phyloP scores from a whole-genome alignment of 2,888 invertebrate species.

The Drosophila formosana region DNA sequence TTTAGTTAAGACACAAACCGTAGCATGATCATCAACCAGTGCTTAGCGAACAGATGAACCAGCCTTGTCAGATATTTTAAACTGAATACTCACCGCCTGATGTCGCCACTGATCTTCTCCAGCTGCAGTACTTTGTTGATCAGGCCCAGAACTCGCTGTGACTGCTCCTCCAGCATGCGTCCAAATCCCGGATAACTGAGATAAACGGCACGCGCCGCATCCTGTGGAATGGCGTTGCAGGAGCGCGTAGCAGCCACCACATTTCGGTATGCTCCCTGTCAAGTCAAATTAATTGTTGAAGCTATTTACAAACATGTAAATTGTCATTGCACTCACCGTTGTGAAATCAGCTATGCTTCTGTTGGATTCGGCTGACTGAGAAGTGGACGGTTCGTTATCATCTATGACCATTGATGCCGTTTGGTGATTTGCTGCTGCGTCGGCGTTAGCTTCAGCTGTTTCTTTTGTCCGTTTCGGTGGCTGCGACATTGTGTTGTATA shows the following conservation, averaged over 20 bases:
- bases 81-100: slow-evolving; percentile 73
- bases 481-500: slow-evolving; percentile 46
- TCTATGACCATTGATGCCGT: slow-evolving; percentile 1
- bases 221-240: slow-evolving; percentile 90
- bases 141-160: slow-evolving; percentile 88
- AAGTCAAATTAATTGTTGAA: background rate
- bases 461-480: slow-evolving; percentile 46
- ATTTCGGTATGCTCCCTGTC: slow-evolving; percentile 87
- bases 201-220: slow-evolving; percentile 90
- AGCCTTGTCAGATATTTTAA: too few species aligned
- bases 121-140: slow-evolving; percentile 87
- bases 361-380: slow-evolving; percentile 16
- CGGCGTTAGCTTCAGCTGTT: background rate
- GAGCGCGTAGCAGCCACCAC: slow-evolving; percentile 89
- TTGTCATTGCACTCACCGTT: slow-evolving; percentile 64
- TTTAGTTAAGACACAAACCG: background rate
- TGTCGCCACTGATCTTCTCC: slow-evolving; percentile 86
- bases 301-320: background rate
- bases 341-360: slow-evolving; percentile 71
- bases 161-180: slow-evolving; percentile 88
- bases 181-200: slow-evolving; percentile 91
- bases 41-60: slow-evolving; percentile 1
- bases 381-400: slow-evolving; percentile 34
- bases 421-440: slow-evolving; percentile 15
- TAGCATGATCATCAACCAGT: too few species aligned